Evolutionary conservation across 2,888 invertebrate genomes (phyloP), one percentile per base, ranked within the genome.

Genomic region (Drosophila melanosoma): DNA sequence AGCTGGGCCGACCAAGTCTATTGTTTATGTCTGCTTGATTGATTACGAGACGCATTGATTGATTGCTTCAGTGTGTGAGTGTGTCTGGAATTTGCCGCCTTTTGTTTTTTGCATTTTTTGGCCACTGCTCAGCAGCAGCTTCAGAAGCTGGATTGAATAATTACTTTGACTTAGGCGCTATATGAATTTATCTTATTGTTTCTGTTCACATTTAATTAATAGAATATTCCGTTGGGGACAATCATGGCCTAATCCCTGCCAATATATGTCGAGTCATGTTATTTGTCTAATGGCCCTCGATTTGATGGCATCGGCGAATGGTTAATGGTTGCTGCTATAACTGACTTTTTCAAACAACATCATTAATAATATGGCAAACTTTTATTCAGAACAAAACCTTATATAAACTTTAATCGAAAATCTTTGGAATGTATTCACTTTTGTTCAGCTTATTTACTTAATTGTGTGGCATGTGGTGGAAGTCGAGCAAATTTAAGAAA

Each of bases 281-380:
- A 84, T 85, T 85, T 85, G 82, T 84, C 81, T 64, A 79, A 76
- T 78, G 69, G 62, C 38, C 20, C 63, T 67, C 38, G 52, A 61
- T 61, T 66, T 66, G 82, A 81, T 81, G 56, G 42, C 33, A 62
- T 72, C 72, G 33, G 12, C 12, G 7, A 26, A 38, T 56, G 10
- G 17, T 45, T 20, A 36, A 26, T 45, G 29, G 45, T 29, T 36
- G 12, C 26, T 48, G 36, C 7, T 7, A 38, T 38, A 17, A 42
- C 54, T 33, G n/a, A 42, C n/a, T 33, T 54, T 54, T 32, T 38
- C 53, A 23, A 62, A 52, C 40, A 45, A 8, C 32, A 38, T 26
- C 67, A 67, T 67, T 67, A 54, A 67, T 67, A 54, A 54, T 7
- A 20, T 33, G 38, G 2, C 8, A 29, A n/a, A 15, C 23, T 23